Evolutionary conservation across 2,888 invertebrate genomes (phyloP).

Genomic region (Caenorhabditis doughertyi): DNA sequence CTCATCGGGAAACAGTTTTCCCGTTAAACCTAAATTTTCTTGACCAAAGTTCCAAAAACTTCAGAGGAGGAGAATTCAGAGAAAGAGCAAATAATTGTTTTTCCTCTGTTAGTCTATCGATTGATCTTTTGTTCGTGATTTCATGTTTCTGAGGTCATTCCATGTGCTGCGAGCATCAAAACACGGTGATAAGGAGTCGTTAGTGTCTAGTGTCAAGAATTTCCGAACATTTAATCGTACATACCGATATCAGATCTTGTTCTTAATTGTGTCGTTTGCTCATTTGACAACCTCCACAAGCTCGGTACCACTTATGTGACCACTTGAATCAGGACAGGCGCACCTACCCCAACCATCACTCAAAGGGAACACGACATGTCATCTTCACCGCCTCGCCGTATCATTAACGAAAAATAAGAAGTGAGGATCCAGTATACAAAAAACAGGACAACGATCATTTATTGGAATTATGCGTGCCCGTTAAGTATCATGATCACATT

Average conservation of each 20-base stretch:
- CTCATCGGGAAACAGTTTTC: conserved; percentile 6
- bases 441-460: too few species aligned
- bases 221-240: not conserved
- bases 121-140: conserved; percentile 44
- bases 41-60: conserved; percentile 36
- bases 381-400: conserved; percentile 49
- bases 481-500: too few species aligned
- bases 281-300: conserved; percentile 22
- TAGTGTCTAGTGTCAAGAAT: not conserved
- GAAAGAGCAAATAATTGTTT: conserved; percentile 26
- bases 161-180: conserved; percentile 27
- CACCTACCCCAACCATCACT: conserved; percentile 43
- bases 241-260: conserved; percentile 46
- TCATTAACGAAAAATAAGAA: conserved; percentile 1
- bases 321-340: conserved; percentile 52
- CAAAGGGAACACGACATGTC: conserved; percentile 54
- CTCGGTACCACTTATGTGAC: conserved; percentile 55
- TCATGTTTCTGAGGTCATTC: conserved; percentile 20
- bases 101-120: conserved; percentile 1
- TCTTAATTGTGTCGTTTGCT: conserved; percentile 47
- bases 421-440: not conserved
- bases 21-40: not conserved
- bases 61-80: too few species aligned
- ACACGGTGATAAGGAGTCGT: not conserved
- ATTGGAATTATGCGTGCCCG: too few species aligned